These are phyloP conservation scores for Arothron firmamentum DNA, from an alignment of 2,113 vertebrate genomes.

Conservation along the genomic window DNA sequence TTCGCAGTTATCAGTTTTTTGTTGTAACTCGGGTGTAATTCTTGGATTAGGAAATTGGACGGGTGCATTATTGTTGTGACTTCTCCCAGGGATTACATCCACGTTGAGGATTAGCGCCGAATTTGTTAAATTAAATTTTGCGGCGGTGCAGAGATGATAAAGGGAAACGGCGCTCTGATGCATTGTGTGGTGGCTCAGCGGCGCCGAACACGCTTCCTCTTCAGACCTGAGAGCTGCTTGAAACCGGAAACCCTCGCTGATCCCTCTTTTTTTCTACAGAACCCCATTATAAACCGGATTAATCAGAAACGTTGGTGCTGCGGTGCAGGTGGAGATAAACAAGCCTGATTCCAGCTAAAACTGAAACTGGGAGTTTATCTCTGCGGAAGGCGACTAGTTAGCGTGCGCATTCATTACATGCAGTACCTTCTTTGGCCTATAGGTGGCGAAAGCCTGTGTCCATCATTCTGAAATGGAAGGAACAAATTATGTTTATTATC, in stretches of 20 bases:
- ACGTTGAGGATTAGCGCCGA: slow-evolving; percentile 45
- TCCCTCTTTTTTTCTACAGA: slow-evolving; percentile 19
- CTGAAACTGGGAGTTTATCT: not conserved
- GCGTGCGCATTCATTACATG: too few species aligned
- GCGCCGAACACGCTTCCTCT: slow-evolving; percentile 30
- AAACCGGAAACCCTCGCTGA: slow-evolving; percentile 36
- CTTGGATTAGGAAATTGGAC: slow-evolving; percentile 43
- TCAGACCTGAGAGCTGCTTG: slow-evolving; percentile 21
- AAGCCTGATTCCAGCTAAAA: too few species aligned
- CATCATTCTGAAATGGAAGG: too few species aligned
- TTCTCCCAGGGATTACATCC: slow-evolving; percentile 52
- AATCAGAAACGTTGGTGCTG: slow-evolving; percentile 40
- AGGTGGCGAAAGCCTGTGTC: too few species aligned
- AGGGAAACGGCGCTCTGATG: slow-evolving; percentile 18
- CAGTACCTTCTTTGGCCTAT: too few species aligned
- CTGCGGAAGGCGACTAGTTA: not conserved
- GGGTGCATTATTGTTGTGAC: slow-evolving; percentile 39
- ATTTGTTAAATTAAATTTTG: slow-evolving; percentile 51
- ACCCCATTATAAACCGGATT: slow-evolving; percentile 17
- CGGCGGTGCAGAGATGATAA: slow-evolving; percentile 37
- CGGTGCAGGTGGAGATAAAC: not conserved
- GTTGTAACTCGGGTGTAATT: slow-evolving; percentile 33
- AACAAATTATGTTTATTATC: too few species aligned
- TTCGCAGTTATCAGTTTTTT: slow-evolving; percentile 9
- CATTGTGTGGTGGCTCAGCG: slow-evolving; percentile 27